Evolutionary conservation across 2,113 vertebrate genomes (phyloP), one percentile per base, ranked within the genome.

Genomic region (Capreolus pygargus): DNA sequence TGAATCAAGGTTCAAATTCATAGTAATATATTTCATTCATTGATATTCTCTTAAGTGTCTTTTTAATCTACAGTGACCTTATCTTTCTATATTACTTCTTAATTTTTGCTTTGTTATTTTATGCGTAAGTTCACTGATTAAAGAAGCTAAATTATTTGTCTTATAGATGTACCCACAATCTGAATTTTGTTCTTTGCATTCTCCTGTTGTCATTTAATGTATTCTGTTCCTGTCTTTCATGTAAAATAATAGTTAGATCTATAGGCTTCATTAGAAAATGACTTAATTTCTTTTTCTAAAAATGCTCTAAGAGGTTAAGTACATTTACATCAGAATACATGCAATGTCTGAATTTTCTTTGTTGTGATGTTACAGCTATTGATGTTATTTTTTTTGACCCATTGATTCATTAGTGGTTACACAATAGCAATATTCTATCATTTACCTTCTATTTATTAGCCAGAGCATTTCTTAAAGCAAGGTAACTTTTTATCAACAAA

Each of bases 401-500:
- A 28, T 58, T 89, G 78, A 84, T 84, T 57, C 57, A 91, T 89
- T 78, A 36, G 58, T 16, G 8, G n/a, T 74, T 89, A 57, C 23
- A 87, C 81, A 91, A 91, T 94, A 83, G 58, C 50, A 86, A 30
- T 94, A 87, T 52, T 86, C 52, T 89, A 43, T 95, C 50, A 79
- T 67, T 55, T 70, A 9, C 17, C n/a, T 87, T 82, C 54, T 57
- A 2, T 67, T 92, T 85, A 43, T 92, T 92, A 84, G 50, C 25
- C 27, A 76, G 64, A 85, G 64, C 25, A 83, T 90, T 86, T 94
- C 39, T 58, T 70, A 95, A 92, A 95, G 50, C 61, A 78, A 57
- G 88, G 64, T 64, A 78, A 78, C 16, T 47, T 67, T 3, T 91
- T 21, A 28, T 50, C 21, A 58, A 79, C 9, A 85, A 85, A 67